These are phyloP conservation scores for Pantherophis alleghaniensis DNA, from an alignment of 2,797 vertebrate species.

Conservation along the genomic window DNA sequence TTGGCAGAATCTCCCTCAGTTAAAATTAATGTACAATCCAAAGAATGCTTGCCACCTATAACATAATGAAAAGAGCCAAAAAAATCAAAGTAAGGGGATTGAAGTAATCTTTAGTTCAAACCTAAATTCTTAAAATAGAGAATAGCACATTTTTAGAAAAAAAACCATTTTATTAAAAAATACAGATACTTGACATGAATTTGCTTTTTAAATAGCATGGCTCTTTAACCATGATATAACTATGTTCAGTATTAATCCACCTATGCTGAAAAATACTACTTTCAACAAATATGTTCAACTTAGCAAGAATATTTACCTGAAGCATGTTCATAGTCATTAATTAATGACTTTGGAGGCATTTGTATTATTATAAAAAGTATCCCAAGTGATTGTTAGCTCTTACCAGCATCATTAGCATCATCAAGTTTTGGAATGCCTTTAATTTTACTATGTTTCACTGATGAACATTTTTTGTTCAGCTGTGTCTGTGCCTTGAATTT, in stretches of 20 bases:
- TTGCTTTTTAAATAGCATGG: not conserved
- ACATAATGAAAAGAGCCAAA: conserved; percentile 12
- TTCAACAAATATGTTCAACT: not conserved
- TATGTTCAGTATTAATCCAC: not conserved
- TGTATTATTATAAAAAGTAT: not conserved
- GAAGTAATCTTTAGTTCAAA: not conserved
- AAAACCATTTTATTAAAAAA: not conserved
- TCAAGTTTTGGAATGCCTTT: conserved; percentile 91
- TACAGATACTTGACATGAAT: not conserved
- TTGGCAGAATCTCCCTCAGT: conserved; percentile 91
- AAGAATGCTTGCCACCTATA: conserved; percentile 94
- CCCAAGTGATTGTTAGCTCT: not conserved
- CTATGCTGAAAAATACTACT: not conserved
- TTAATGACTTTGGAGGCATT: not conserved
- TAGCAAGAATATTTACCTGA: not conserved
- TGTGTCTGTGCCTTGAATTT: conserved; percentile 92
- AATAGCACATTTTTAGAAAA: not conserved
- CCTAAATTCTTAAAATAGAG: not conserved
- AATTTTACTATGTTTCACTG: conserved; percentile 91
- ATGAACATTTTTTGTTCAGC: conserved; percentile 90
- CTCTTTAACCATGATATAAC: not conserved
- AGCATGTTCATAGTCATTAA: not conserved
- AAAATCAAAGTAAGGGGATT: not conserved
- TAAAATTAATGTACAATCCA: conserved; percentile 89
- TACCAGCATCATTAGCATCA: conserved; percentile 90